These are phyloP conservation scores for Rhea americana DNA, from an alignment of 2,113 vertebrate species.

Conservation along the genomic window DNA sequence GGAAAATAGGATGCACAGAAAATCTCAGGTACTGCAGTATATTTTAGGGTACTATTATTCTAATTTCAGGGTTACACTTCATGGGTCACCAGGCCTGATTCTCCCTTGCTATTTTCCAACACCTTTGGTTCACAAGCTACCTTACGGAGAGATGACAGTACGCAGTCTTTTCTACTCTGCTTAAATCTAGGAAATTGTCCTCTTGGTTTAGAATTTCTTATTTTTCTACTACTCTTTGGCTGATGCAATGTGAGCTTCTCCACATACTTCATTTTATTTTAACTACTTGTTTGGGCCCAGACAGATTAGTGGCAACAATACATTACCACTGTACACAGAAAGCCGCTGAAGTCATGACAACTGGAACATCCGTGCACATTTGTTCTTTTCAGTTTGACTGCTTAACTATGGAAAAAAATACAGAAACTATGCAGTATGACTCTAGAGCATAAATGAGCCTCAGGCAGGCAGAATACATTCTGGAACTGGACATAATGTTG, in stretches of 20 bases:
- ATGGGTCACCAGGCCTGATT: not conserved
- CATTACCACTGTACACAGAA: not conserved
- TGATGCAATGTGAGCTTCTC: not conserved
- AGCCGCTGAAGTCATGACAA: not conserved
- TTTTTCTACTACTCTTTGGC: not conserved
- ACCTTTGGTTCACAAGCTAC: not conserved
- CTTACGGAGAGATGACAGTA: not conserved
- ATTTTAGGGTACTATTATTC: fast-evolving
- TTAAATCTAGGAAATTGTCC: not conserved
- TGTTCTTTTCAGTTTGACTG: not conserved
- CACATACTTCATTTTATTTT: not conserved
- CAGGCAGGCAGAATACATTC: not conserved
- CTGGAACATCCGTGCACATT: not conserved
- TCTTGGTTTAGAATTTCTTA: not conserved
- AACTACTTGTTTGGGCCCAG: not conserved
- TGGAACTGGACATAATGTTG: fast-evolving
- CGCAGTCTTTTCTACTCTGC: no score
- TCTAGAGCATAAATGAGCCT: not conserved
- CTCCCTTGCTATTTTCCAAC: not conserved
- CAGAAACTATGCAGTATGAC: not conserved
- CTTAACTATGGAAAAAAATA: fast-evolving
- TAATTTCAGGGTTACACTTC: not conserved
- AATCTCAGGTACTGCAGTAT: fast-evolving
- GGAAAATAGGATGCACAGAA: not conserved
- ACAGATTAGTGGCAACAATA: not conserved